These are phyloP conservation scores for Philhelius pedissequus DNA, from an alignment of 2,888 invertebrate genomes.

Conservation along the genomic window DNA sequence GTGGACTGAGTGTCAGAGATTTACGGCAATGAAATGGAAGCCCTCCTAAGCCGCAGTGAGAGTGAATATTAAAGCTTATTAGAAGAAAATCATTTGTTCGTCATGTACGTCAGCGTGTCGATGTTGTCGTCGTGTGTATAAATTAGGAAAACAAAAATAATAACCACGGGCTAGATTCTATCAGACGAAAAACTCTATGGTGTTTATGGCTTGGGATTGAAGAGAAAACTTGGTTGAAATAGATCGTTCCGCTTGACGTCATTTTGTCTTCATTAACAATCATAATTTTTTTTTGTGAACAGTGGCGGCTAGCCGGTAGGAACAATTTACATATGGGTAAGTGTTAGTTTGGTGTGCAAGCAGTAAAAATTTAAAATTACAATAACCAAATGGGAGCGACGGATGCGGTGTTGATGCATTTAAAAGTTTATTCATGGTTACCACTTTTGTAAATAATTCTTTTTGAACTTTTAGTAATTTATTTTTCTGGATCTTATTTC, in stretches of 20 bases:
- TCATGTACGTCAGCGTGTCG: background rate
- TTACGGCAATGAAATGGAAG: constrained; percentile 9
- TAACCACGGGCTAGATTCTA: background rate
- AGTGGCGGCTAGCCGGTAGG: background rate
- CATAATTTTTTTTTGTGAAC: constrained; percentile 35
- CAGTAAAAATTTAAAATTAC: background rate
- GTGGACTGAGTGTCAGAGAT: no score
- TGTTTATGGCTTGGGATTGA: background rate
- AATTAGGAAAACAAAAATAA: constrained; percentile 24
- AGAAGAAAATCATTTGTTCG: constrained; percentile 38
- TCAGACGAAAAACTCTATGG: background rate
- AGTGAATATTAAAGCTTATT: constrained; percentile 58
- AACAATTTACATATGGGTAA: background rate
- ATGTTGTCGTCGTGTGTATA: constrained; percentile 39
- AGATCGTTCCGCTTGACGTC: constrained; percentile 61
- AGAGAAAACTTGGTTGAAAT: constrained; percentile 45
- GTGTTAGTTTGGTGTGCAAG: constrained; percentile 2
- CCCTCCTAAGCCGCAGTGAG: constrained; percentile 38
- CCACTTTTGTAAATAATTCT: background rate
- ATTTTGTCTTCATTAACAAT: constrained; percentile 61
- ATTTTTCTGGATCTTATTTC: background rate
- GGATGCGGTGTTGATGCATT: no score
- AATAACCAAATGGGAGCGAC: background rate
- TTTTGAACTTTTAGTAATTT: no score
- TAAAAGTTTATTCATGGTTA: background rate